Percentiles rank a stretch among this genome's conserved stretches.
These are phyloP conservation scores for Dipodomys spectabilis DNA, from an alignment of 2,113 vertebrate genomes.

Conservation along the genomic window DNA sequence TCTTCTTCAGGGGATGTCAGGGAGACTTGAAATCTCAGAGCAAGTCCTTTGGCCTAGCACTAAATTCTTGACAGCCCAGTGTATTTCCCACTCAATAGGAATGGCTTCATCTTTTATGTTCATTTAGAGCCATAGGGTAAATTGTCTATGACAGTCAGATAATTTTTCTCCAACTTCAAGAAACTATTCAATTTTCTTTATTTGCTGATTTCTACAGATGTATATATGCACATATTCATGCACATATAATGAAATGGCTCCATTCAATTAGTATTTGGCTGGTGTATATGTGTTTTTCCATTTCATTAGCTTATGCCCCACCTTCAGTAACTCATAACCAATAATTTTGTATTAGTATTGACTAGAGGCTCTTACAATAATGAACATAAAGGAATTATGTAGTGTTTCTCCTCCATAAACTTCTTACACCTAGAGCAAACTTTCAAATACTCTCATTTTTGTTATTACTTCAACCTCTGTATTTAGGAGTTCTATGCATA, in stretches of 20 bases:
- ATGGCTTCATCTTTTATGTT: neutral
- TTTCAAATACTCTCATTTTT: neutral
- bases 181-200: neutral
- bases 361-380: neutral
- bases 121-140: neutral
- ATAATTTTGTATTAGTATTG: neutral
- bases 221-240: fast-evolving
- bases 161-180: neutral
- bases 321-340: neutral
- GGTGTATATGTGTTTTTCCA: neutral
- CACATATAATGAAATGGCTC: fast-evolving
- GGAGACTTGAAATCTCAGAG: neutral
- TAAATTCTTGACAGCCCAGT: too few species aligned
- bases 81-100: neutral
- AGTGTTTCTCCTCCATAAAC: fast-evolving
- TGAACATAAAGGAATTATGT: neutral
- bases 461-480: neutral
- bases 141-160: neutral
- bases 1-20: too few species aligned
- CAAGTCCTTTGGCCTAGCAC: neutral
- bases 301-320: neutral
- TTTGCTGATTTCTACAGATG: neutral
- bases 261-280: neutral
- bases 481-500: neutral
- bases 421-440: neutral